These are phyloP conservation scores for Xiphydria camelus DNA, from an alignment of 2,888 invertebrate genomes.

Conservation along the genomic window DNA sequence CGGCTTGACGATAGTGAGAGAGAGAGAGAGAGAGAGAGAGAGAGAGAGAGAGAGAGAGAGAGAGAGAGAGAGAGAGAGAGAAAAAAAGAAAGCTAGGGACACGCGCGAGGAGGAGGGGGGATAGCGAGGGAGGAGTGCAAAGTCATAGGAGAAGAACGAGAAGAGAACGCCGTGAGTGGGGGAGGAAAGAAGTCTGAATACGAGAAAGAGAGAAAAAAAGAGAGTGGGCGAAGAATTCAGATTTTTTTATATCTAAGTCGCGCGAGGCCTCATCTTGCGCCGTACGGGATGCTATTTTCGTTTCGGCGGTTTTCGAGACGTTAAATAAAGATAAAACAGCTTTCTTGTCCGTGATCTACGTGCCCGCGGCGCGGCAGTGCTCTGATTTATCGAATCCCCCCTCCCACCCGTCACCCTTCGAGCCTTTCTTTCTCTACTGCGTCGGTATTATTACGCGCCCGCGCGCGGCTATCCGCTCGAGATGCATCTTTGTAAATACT, in stretches of 20 bases:
- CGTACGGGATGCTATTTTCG: slow-evolving; percentile 31
- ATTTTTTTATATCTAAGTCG: not conserved
- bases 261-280: slow-evolving; percentile 18
- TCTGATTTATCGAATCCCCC: slow-evolving; percentile 41
- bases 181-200: slow-evolving; percentile 3
- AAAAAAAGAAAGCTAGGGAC: slow-evolving; percentile 9
- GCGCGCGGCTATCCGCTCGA: slow-evolving; percentile 28
- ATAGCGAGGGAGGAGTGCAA: not conserved
- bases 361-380: slow-evolving; percentile 31
- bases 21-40: slow-evolving; percentile 9
- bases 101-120: no score
- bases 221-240: slow-evolving; percentile 2
- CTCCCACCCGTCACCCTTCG: slow-evolving; percentile 25
- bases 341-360: slow-evolving; percentile 33
- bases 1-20: no score
- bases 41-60: slow-evolving; percentile 3
- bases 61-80: slow-evolving; percentile 1
- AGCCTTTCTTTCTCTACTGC: no score
- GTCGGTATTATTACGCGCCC: slow-evolving; percentile 28
- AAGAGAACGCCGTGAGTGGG: no score
- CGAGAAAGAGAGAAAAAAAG: not conserved
- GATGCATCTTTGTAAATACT: slow-evolving; percentile 42
- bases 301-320: slow-evolving; percentile 35
- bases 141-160: not conserved
- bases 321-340: slow-evolving; percentile 36